phyloP scores from a whole-genome alignment of 2,888 invertebrate species.

The Labia minor region DNA sequence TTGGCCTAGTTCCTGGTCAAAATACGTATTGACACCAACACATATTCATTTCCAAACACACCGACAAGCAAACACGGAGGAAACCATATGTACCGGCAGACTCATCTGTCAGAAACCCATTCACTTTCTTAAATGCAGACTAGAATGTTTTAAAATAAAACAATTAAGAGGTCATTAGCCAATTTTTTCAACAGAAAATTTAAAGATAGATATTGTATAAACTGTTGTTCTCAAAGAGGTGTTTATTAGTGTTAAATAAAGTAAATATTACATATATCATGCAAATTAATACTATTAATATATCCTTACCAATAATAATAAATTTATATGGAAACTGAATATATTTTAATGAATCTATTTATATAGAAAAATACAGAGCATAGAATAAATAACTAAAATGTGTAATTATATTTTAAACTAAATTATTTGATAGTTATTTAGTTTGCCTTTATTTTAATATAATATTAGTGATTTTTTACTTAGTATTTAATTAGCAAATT shows the following conservation, averaged over 20 bases:
- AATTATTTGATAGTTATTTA: no score
- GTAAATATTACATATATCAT: no score
- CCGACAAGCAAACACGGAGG: neutral
- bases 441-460: no score
- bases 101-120: neutral
- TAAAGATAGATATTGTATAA: no score
- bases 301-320: neutral
- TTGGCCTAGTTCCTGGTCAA: conserved; percentile 2
- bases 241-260: no score
- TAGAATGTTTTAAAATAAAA: neutral
- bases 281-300: neutral
- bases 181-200: neutral
- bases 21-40: neutral
- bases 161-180: conserved; percentile 8
- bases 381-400: neutral
- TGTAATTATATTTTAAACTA: no score
- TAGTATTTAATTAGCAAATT: no score
- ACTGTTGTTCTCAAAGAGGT: no score
- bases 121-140: neutral
- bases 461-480: no score
- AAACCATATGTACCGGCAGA: neutral
- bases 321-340: no score
- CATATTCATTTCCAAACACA: neutral
- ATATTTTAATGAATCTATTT: no score
- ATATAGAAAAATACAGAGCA: neutral